phyloP scores from a whole-genome alignment of 2,797 vertebrate species.

The Lateolabrax maculatus region DNA sequence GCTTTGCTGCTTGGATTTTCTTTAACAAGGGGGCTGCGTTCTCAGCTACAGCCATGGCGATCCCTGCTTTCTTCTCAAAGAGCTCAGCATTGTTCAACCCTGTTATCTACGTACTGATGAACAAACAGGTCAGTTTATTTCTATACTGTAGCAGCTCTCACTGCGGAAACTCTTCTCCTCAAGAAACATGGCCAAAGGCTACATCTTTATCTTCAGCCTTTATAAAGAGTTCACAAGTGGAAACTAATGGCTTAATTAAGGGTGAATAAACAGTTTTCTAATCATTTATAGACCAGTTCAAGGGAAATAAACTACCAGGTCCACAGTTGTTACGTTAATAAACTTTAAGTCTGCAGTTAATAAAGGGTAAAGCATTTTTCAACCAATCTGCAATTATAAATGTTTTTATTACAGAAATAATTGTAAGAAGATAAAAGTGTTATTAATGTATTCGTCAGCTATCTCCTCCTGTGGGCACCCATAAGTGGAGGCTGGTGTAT shows the following conservation, averaged over 20 bases:
- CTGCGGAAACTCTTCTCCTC: neutral
- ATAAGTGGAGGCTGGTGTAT: neutral
- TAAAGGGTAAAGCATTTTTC: neutral
- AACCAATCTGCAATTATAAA: neutral
- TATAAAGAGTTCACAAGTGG: neutral
- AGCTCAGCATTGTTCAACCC: slow-evolving; percentile 89
- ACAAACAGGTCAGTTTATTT: slow-evolving; percentile 86
- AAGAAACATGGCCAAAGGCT: neutral
- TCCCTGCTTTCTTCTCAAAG: slow-evolving; percentile 92
- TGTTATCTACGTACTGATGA: slow-evolving; percentile 81
- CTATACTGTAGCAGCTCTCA: neutral
- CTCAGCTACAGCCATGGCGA: slow-evolving; percentile 78
- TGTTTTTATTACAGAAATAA: no score
- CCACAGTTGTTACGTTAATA: neutral
- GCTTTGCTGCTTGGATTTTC: slow-evolving; percentile 88
- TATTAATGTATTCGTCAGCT: neutral
- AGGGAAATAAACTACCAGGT: no score
- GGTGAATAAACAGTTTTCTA: neutral
- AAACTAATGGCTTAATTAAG: neutral
- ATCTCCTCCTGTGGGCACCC: no score
- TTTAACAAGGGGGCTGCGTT: slow-evolving; percentile 85
- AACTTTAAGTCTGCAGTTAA: neutral
- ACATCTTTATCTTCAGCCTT: neutral
- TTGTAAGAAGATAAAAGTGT: neutral
- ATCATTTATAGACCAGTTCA: neutral